Percentiles rank a stretch among this genome's conserved stretches.
phyloP scores from a whole-genome alignment of 2,113 vertebrate species.

The Ictalurus furcatus region DNA sequence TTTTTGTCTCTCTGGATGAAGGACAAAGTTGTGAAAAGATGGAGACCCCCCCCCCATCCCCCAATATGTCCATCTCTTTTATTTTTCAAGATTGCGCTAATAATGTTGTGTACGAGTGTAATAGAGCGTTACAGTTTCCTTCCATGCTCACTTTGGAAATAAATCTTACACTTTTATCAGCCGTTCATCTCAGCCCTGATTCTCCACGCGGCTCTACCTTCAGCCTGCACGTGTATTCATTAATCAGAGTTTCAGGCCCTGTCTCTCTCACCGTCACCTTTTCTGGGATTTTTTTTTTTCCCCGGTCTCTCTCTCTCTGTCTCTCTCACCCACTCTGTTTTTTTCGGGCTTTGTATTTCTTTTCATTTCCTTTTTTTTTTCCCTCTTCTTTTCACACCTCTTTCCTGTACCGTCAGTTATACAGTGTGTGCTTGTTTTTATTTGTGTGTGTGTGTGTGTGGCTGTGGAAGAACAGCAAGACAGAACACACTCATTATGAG shows the following conservation, averaged over 20 bases:
- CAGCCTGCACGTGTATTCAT: slow-evolving; percentile 31
- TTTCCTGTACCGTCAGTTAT: not conserved
- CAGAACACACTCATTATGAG: slow-evolving; percentile 22
- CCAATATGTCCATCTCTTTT: not conserved
- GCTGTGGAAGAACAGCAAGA: not conserved
- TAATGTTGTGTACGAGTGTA: not conserved
- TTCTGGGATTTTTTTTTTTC: not conserved
- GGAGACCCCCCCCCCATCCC: not conserved
- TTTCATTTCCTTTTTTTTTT: not conserved
- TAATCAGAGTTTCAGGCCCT: slow-evolving; percentile 42
- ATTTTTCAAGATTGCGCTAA: too few species aligned
- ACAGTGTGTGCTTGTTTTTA: not conserved
- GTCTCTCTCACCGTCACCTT: not conserved
- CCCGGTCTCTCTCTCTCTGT: not conserved
- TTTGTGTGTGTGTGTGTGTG: not conserved
- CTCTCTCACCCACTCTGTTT: not conserved
- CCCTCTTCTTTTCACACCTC: not conserved
- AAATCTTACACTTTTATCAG: slow-evolving; percentile 34
- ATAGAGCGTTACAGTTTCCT: slow-evolving; percentile 28
- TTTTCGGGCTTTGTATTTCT: not conserved
- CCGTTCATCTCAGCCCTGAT: slow-evolving; percentile 10
- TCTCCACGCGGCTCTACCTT: slow-evolving; percentile 11
- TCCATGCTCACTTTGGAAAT: slow-evolving; percentile 35
- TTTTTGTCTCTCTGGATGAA: not conserved
- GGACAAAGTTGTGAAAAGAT: not conserved